Base-by-base conservation (phyloP, 2,888 invertebrate genomes). In the Pachycephus smyrnensis region DNA sequence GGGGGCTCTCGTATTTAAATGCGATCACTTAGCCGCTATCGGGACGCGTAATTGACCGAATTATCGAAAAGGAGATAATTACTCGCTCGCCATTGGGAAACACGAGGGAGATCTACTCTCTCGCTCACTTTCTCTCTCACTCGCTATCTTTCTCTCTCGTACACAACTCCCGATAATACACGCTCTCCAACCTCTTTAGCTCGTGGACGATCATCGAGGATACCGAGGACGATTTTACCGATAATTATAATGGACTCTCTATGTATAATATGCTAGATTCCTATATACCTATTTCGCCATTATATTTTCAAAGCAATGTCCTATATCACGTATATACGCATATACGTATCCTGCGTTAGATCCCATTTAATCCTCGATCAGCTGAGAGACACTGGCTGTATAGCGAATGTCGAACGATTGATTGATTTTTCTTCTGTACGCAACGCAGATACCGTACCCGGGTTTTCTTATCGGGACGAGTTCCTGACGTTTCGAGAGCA, bases 31-130 rank as follows among this genome's bases (percentile, higher is more conserved):
- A 76, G 37, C 69, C 71, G 81, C 82, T 85, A 86, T 85, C 85
- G 77, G 77, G 71, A 71, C 71, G 69, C 73, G 79, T 87, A 88
- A 88, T 88, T 87, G 85, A 84, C 84, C 84, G 82, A 88, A 88
- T 88, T 88, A 86, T 83, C 81, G 85, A 87, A 85, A 87, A 82
- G 80, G 32, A 71, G 71, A 71, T 71, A 71, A 71, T 71, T 71
- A 12, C 71, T 33, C 32, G 71, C 12, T 33, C 71, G 32, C 71
- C 71, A 71, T 71, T 71, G 71, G 71, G 71, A 71, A 71, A 71
- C 55, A 55, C 55, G 55, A 23, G 55, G 55, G 55, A 55, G 9
- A 55, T 55, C 23, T 55, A 55, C 55, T 23, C 23, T 55, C 55
- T 55, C 55, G 23, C 55, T 55, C 55, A 55, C 55, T 55, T 55